These are phyloP conservation scores for Apis laboriosa DNA, from an alignment of 1,140 invertebrate species.

Conservation along the genomic window DNA sequence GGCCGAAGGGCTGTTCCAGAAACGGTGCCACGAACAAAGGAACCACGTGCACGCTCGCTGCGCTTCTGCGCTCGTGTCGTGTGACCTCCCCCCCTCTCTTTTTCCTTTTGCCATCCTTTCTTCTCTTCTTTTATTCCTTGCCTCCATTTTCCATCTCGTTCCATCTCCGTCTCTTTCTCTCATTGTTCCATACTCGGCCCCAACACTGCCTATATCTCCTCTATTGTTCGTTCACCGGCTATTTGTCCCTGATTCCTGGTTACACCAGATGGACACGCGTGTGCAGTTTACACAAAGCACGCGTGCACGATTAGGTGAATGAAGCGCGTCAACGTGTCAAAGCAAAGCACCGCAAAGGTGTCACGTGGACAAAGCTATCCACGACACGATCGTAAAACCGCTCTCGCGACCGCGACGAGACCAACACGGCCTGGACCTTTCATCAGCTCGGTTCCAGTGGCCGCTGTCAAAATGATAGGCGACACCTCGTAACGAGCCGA, in stretches of 20 bases:
- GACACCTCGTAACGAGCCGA: constrained; percentile 3
- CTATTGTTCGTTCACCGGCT: constrained; percentile 13
- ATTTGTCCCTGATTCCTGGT: constrained; percentile 8
- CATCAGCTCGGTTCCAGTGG: background rate
- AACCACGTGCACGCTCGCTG: constrained; percentile 63
- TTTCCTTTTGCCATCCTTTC: too few species aligned
- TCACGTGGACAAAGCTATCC: constrained; percentile 67
- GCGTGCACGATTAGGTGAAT: constrained; percentile 39
- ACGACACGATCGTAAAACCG: constrained; percentile 53
- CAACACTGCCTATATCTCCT: background rate
- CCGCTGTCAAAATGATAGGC: constrained; percentile 28
- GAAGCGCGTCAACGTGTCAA: constrained; percentile 53
- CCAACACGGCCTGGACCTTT: constrained; percentile 13
- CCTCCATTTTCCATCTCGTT: background rate
- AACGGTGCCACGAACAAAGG: constrained; percentile 72
- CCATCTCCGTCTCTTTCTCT: background rate
- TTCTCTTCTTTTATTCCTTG: background rate
- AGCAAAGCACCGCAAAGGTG: constrained; percentile 57
- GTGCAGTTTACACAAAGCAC: constrained; percentile 34
- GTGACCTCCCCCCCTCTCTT: background rate
- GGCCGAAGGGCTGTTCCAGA: constrained; percentile 63
- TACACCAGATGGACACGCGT: constrained; percentile 7
- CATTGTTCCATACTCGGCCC: background rate
- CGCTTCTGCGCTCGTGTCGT: constrained; percentile 31
- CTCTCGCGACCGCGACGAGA: background rate